A percentile compares a stretch with the other conserved stretches of the same genome.
Conservation (phyloP, 2,113 vertebrate species). For the Phycodurus eques region DNA sequence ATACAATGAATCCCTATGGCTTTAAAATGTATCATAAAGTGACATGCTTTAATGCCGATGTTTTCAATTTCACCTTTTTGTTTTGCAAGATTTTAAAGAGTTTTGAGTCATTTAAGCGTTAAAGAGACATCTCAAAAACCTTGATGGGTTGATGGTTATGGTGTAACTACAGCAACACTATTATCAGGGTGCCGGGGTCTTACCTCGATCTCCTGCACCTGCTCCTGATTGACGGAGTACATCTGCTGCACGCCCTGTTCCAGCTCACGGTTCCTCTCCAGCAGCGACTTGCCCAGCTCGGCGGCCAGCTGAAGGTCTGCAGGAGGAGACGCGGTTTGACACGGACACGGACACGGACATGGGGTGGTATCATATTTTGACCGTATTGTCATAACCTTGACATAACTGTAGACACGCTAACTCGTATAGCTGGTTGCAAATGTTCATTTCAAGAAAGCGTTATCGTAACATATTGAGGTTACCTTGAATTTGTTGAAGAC, state of each 20-base stretch:
- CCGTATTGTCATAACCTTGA: no score
- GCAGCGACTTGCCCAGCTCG: constrained; percentile 89
- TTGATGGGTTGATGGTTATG: background rate
- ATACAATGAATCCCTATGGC: no score
- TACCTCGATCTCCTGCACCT: constrained; percentile 95
- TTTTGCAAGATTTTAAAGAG: no score
- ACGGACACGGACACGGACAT: background rate
- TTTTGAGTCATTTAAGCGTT: background rate
- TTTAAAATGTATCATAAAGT: no score
- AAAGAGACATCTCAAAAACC: background rate
- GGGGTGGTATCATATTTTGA: no score
- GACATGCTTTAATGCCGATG: no score
- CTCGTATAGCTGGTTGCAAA: no score
- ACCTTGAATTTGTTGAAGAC: no score
- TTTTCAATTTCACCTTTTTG: no score
- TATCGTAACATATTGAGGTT: no score
- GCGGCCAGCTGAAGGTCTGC: constrained; percentile 95
- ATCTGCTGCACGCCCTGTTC: constrained; percentile 92
- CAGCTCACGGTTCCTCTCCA: constrained; percentile 93
- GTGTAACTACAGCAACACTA: background rate
- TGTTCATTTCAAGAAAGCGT: no score
- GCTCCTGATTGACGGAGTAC: constrained; percentile 90
- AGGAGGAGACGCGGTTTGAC: constrained; percentile 1
- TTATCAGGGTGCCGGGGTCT: background rate
- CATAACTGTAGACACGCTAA: no score